Conservation (phyloP, 2,113 vertebrate genomes). For the Eupsittula cactorum region DNA sequence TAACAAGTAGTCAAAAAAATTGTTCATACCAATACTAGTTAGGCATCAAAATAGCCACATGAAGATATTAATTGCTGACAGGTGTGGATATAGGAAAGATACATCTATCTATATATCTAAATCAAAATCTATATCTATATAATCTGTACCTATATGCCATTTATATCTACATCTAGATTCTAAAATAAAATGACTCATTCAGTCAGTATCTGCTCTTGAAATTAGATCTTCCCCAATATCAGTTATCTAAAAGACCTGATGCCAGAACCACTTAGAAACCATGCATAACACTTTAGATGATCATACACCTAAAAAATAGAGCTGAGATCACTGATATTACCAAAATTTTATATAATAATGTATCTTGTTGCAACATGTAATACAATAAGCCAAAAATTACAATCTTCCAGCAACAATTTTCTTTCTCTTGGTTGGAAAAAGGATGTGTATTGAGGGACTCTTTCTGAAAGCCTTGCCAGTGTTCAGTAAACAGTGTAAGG, state of each 20-base stretch:
- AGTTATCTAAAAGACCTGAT: not conserved
- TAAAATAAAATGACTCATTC: not conserved
- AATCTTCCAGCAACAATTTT: not conserved
- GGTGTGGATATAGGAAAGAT: not conserved
- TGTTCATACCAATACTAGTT: not conserved
- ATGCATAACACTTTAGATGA: not conserved
- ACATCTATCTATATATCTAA: not conserved
- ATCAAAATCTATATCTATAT: not conserved
- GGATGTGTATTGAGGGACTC: not conserved
- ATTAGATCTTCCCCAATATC: not conserved
- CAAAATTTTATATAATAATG: accelerated
- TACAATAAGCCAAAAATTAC: not conserved
- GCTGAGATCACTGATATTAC: not conserved
- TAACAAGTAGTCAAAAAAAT: not conserved
- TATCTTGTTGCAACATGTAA: not conserved
- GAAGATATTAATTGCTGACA: not conserved
- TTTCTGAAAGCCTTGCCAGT: not conserved
- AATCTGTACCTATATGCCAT: not conserved
- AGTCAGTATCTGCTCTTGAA: not conserved
- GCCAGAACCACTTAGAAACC: not conserved
- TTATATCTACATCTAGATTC: not conserved
- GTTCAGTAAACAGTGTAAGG: not conserved
- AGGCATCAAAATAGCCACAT: not conserved
- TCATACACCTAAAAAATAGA: not conserved
- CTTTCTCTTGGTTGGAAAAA: not conserved